Evolutionary conservation across 2,888 invertebrate genomes (phyloP), one percentile per base, ranked within the genome.

Genomic region (Acanthosepion lycidas): DNA sequence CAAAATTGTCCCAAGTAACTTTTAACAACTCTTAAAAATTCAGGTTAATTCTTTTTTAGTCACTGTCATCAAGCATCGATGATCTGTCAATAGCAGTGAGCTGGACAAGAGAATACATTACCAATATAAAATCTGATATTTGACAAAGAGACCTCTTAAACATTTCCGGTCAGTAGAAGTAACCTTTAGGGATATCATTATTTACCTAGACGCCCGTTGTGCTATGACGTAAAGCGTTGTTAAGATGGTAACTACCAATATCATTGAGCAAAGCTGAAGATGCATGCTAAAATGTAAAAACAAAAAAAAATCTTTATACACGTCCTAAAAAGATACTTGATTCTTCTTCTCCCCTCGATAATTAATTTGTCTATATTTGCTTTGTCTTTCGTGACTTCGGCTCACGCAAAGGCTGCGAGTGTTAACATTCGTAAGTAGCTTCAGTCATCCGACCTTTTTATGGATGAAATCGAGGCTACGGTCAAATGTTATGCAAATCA

Each of bases 61-160:
- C 78, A 78, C n/a, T 78, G n/a, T n/a, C 12, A 78, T 78, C 78
- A 78, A 78, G 5, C 78, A 78, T 78, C n/a, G 78, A 78, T 78
- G 78, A 78, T n/a, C 78, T 78, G 15, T 78, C 78, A 78, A 78
- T 78, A 12, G n/a, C 9, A 33, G 1, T 78, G n/a, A 33, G n/a
- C 78, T 78, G n/a, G n/a, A 33, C n/a, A n/a, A n/a, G 18, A 33
- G 78, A 33, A 33, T 78, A 78, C 78, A 78, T 78, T 78, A 78
- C n/a, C n/a, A 33, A 78, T 78, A 78, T 33, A n/a, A 78, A 78
- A 78, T 78, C 78, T 78, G n/a, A 78, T 78, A 78, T 78, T 33
- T 78, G 78, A 78, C 78, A 78, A 78, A 78, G n/a, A 78, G 78
- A 78, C n/a, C 78, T 78, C 78, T 78, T 78, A 78, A 78, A 78